Base-by-base conservation (phyloP, 2,888 invertebrate genomes). In the Synanthedon formicaeformis region DNA sequence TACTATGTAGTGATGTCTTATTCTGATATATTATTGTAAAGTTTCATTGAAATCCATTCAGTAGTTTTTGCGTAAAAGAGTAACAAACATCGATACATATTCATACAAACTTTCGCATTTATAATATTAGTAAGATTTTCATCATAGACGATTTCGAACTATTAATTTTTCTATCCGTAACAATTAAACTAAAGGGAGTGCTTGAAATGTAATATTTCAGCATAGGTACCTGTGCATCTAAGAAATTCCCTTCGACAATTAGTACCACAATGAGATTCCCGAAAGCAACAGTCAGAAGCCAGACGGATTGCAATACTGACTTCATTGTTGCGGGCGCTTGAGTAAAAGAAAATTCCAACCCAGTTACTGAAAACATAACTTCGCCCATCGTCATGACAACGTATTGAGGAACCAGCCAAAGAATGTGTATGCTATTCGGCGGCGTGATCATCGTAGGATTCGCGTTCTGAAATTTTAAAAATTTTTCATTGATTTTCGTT, bases 351-450 rank as follows among this genome's bases (percentile, higher is more conserved):
- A 99, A 99, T 73, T 97, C 95, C 18, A 99, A 86, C 0, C 98
- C 98, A 0, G 98, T 98, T 27, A 99, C 94, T 0, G 97, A 96
- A 77, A 98, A 97, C 92, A 99, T 94, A 48, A 99, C 94, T 81
- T 99, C 99, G 0, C 93, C 98, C 66, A 94, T 91, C 0, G 98
- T 97, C 66, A 99, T 94, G 13, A 98, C 88, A 51, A 98, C 81
- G 72, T 97, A 98, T 75, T 99, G 99, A 0, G 98, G 98, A 16
- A 98, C 71, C 66, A 97, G 91, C 93, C 92, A 94, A 4, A 95
- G 73, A 69, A 98, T 94, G 65, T 94, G 93, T 2, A 97, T 75
- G 1, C 90, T 89, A 73, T 94, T 96, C 0, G 93, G 90, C 2
- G 90, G 80, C 0, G 93, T 92, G 34, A 94, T 85, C 4, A 70